Conservation (phyloP, 1,140 invertebrate species). For the Ostrea edulis region DNA sequence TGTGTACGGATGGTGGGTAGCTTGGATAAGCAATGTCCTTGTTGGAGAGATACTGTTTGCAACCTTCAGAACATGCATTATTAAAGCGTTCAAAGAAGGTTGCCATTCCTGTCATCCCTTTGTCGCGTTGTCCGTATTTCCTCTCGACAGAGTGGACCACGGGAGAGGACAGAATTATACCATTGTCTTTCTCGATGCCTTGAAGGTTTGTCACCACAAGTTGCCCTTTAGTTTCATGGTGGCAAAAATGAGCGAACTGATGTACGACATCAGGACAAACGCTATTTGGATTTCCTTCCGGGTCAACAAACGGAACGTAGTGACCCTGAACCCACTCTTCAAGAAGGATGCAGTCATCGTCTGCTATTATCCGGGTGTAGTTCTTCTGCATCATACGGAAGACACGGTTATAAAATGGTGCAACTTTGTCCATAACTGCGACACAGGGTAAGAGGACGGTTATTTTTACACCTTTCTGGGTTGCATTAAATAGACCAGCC, state of each 20-base stretch:
- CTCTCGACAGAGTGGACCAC: slow-evolving; percentile 15
- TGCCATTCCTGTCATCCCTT: slow-evolving; percentile 23
- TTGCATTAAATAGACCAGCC: not conserved
- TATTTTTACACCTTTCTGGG: not conserved
- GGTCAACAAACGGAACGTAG: slow-evolving; percentile 37
- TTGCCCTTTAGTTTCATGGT: slow-evolving; percentile 42
- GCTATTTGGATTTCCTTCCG: not conserved
- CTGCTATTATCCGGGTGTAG: slow-evolving; percentile 11
- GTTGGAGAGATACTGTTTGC: not conserved
- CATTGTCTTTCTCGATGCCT: slow-evolving; percentile 15
- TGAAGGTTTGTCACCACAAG: slow-evolving; percentile 41
- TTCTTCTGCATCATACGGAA: slow-evolving; percentile 46
- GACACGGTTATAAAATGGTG: slow-evolving; percentile 40
- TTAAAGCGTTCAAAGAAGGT: slow-evolving; percentile 11
- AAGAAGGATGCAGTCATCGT: slow-evolving; percentile 36
- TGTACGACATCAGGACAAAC: slow-evolving; percentile 23
- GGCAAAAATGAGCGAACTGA: slow-evolving; percentile 41
- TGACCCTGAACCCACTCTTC: slow-evolving; percentile 42
- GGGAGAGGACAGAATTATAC: slow-evolving; percentile 29
- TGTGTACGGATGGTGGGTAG: not conserved
- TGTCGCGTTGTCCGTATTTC: slow-evolving; percentile 41
- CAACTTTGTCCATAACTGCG: slow-evolving; percentile 46
- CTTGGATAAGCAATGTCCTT: not conserved
- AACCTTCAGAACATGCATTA: not conserved
- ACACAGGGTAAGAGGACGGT: not conserved